Base-by-base conservation (phyloP, 1,140 invertebrate species). In the Palaemon carinicauda region DNA sequence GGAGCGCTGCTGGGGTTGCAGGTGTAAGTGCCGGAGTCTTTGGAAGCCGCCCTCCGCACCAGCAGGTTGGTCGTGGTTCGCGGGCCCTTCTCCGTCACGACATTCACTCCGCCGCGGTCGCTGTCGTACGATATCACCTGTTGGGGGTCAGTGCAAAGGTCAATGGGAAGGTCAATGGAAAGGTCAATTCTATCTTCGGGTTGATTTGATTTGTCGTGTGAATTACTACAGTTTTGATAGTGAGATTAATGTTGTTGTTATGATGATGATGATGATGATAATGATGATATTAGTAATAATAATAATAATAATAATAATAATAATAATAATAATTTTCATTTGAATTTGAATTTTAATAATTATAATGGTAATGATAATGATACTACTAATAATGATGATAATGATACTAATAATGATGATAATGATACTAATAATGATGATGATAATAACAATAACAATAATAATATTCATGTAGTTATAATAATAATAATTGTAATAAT, bases 51-150 rank as follows among this genome's bases (percentile, higher is more conserved):
- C 3, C 89, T 80, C n/a, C 89, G 75, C 65, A 90, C 88, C 52
- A 90, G 56, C 9, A 90, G 87, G 75, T 90, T 88, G 24, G 89
- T 84, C 21, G 89, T 88, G 7, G 89, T 90, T 2, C 79, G 53
- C 17, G 79, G 77, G 14, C 89, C 89, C 73, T 90, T 90, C 92
- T 97, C 96, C 4, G 89, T 90, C 53, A 90, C 89, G 27, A 90
- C 89, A 29, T 87, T 89, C 54, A 89, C 82, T 10, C 89, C 89
- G n/a, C 87, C 87, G 41, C 89, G 71, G 21, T 89, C 89, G n/a
- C 87, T 88, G 87, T 89, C 89, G 77, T 89, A 89, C n/a, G 75
- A 88, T 21, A 89, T 83, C n/a, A 87, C 81, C 89, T 89, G 81
- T 15, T 1, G 50, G 41, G 50, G n/a, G 21, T n/a, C n/a, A n/a